Percentiles rank a stretch among this genome's conserved stretches.
Conservation (phyloP, 2,888 invertebrate genomes). For the Thera obeliscata region DNA sequence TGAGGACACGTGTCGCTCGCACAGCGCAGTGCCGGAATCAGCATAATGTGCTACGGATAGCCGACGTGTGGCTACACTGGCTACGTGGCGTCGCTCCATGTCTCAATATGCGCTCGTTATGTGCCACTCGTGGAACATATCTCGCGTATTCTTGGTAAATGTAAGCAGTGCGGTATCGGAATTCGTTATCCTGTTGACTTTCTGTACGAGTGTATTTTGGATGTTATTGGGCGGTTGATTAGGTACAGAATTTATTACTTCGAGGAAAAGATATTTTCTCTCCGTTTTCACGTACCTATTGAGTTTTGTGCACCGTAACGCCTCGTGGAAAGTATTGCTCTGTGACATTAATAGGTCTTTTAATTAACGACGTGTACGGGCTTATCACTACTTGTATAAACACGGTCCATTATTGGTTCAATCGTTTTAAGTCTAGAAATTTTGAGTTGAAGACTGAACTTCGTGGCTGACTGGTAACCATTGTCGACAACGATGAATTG, state of each 20-base stretch:
- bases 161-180: conserved; percentile 31
- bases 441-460: too few relatives aligned
- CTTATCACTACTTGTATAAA: too few relatives aligned
- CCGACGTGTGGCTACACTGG: conserved; percentile 61
- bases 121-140: conserved; percentile 34
- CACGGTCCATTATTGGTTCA: too few relatives aligned
- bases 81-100: conserved; percentile 63
- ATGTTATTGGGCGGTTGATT: conserved; percentile 24
- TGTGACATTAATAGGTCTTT: too few relatives aligned
- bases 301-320: too few relatives aligned
- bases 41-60: conserved; percentile 67
- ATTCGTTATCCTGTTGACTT: conserved; percentile 32
- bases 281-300: too few relatives aligned
- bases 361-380: too few relatives aligned
- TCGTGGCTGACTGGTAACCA: too few relatives aligned
- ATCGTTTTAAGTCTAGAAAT: too few relatives aligned
- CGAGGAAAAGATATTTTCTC: too few relatives aligned
- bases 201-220: conserved; percentile 20
- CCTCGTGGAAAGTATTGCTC: too few relatives aligned
- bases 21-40: conserved; percentile 52
- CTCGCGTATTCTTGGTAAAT: conserved; percentile 31
- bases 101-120: conserved; percentile 63
- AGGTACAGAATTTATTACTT: conserved; percentile 8
- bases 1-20: conserved; percentile 31
- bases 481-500: too few relatives aligned